Conservation (phyloP, 2,888 invertebrate species). For the Pheosia gnoma region DNA sequence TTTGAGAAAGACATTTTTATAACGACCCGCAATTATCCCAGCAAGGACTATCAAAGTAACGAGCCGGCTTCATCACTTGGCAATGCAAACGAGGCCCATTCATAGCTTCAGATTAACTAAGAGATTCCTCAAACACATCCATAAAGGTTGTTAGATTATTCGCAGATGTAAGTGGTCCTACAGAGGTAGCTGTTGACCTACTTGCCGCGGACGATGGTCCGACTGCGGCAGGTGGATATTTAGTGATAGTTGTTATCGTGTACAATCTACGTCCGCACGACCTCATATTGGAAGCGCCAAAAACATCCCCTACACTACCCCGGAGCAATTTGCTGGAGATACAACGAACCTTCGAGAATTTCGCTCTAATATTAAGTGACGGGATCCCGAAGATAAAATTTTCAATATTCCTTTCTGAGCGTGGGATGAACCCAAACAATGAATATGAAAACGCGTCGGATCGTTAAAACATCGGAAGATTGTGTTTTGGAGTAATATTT, state of each 20-base stretch:
- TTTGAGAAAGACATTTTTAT: constrained; percentile 7
- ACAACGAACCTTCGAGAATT: constrained; percentile 11
- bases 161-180: constrained; percentile 16
- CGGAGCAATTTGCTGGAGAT: constrained; percentile 1
- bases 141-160: constrained; percentile 11
- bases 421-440: constrained; percentile 39
- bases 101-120: constrained; percentile 10
- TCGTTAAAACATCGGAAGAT: constrained; percentile 55
- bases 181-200: constrained; percentile 41
- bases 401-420: constrained; percentile 44
- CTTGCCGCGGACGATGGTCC: constrained; percentile 31
- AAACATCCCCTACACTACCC: too few relatives aligned
- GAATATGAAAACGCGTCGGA: constrained; percentile 56
- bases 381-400: constrained; percentile 44
- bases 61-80: constrained; percentile 14
- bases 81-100: constrained; percentile 30
- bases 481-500: constrained; percentile 52
- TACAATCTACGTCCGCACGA: constrained; percentile 20
- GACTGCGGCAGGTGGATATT: constrained; percentile 32
- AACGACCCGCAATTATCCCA: constrained; percentile 18
- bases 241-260: constrained; percentile 35
- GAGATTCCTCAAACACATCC: neutral
- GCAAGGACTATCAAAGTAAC: constrained; percentile 14
- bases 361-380: constrained; percentile 33
- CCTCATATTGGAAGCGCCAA: neutral